phyloP scores from a whole-genome alignment of 2,113 vertebrate species.

The Peromyscus leucopus region DNA sequence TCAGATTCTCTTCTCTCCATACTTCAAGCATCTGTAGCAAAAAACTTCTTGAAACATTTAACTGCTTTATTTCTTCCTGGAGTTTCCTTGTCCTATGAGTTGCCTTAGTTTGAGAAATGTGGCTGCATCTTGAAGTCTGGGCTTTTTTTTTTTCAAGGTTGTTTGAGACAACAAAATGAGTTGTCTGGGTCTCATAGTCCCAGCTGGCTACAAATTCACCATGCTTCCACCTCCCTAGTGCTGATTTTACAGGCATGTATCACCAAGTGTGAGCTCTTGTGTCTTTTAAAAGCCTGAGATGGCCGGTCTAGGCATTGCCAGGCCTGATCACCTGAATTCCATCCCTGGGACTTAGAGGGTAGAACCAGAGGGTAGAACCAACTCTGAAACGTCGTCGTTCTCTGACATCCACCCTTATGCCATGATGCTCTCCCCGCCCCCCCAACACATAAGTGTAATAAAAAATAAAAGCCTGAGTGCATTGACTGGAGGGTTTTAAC shows the following conservation, averaged over 20 bases:
- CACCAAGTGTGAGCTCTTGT: not conserved
- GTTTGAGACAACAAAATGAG: not conserved
- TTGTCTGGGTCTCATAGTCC: not conserved
- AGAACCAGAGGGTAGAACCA: not conserved
- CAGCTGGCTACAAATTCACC: not conserved
- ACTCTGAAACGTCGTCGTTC: not conserved
- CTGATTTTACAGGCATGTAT: not conserved
- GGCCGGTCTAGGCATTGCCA: not conserved
- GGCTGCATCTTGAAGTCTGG: not conserved
- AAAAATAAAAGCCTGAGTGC: not conserved
- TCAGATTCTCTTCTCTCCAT: conserved; percentile 32
- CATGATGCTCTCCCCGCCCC: no score
- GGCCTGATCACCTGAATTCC: not conserved
- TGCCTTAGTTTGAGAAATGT: not conserved
- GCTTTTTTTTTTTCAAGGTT: not conserved
- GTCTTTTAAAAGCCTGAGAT: conserved; percentile 27
- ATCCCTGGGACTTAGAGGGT: not conserved
- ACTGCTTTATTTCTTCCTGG: not conserved
- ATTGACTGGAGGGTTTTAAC: conserved; percentile 5
- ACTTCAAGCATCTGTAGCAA: not conserved
- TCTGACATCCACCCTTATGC: not conserved
- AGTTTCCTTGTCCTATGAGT: not conserved
- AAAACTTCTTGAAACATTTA: conserved; percentile 25
- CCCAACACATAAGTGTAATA: no score
- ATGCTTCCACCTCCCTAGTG: not conserved